A percentile compares a stretch with the other conserved stretches of the same genome.
Evolutionary conservation across 1,140 invertebrate genomes (phyloP).

Genomic region (Ooceraea biroi): DNA sequence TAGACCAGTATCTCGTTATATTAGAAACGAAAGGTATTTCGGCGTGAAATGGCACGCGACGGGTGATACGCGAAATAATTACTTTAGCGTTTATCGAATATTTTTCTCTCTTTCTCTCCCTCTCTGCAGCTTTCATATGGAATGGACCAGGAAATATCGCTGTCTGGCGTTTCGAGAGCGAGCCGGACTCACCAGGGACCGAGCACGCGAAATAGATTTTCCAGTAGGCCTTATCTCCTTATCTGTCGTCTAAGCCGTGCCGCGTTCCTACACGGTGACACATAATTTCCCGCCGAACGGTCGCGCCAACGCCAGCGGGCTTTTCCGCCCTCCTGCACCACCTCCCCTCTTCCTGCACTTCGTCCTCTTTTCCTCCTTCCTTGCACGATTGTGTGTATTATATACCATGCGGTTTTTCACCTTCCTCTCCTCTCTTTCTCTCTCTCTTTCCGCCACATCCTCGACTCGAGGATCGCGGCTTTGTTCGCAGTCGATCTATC

Average conservation of each 20-base stretch:
- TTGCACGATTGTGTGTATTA: neutral
- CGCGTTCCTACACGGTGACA: slow-evolving; percentile 70
- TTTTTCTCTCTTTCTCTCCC: neutral
- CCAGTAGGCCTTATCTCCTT: slow-evolving; percentile 63
- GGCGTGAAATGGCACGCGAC: neutral
- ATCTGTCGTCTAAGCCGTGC: slow-evolving; percentile 63
- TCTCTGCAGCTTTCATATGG: slow-evolving; percentile 47
- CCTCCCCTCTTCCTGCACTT: no score
- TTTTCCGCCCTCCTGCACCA: slow-evolving; percentile 19
- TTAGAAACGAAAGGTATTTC: slow-evolving; percentile 11
- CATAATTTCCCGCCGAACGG: slow-evolving; percentile 67
- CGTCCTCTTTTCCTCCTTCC: neutral
- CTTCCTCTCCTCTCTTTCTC: no score
- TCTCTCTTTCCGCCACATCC: slow-evolving; percentile 3
- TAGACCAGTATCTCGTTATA: no score
- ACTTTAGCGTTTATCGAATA: slow-evolving; percentile 38
- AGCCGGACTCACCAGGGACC: slow-evolving; percentile 37
- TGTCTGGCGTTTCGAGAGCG: slow-evolving; percentile 62
- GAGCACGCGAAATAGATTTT: slow-evolving; percentile 58
- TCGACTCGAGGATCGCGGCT: slow-evolving; percentile 5
- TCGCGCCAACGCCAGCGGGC: slow-evolving; percentile 39
- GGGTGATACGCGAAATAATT: slow-evolving; percentile 43
- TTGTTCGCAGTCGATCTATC: slow-evolving; percentile 51
- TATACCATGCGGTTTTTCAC: slow-evolving; percentile 27
- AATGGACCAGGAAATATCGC: slow-evolving; percentile 58